Evolutionary conservation across 2,113 vertebrate genomes (phyloP), one percentile per base, ranked within the genome.

Genomic region (Chloebia gouldiae): DNA sequence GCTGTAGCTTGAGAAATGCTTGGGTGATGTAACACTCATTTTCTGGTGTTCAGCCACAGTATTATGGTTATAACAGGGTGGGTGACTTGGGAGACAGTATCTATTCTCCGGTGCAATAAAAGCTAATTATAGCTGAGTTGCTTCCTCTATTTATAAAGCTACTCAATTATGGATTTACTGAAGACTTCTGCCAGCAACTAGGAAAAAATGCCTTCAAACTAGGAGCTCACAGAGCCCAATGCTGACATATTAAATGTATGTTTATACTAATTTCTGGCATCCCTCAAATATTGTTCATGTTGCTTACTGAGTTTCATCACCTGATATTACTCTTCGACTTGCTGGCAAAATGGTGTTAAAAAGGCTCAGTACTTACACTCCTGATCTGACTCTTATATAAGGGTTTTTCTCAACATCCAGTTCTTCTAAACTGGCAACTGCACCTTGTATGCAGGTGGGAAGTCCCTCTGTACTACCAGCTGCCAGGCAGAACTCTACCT

Each of bases 301-400:
- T 2, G 1, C 82, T 75, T 61, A 53, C 15, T 37, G 60, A 73
- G 27, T 83, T 82, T 51, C 53, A 66, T 10, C 27, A 23, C 15
- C 11, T 42, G 37, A 33, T 11, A 9, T 39, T 33, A 30, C 31
- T 20, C 21, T 45, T 73, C 51, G 75, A 84, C 19, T 6, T 30
- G 72, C 33, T 89, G 33, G 27, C 15, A 96, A 86, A 83, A 35
- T 8, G 7, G 13, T 68, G 23, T 31, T 70, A 21, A 35, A 84
- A 61, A 78, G 8, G 7, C 33, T n/a, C 42, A 88, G 91, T 95
- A 98, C 98, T 85, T 94, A 99, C 98, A 98, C 98, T 97, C 98
- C 98, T 33, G 98, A 98, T 85, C 94, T 98, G 90, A 99, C 98
- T 47, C 75, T 92, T 80, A 98, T 92, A 10, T 96, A 97, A 65